Percentiles rank a stretch among this genome's conserved stretches.
Evolutionary conservation across 2,888 invertebrate species (phyloP).

Genomic region (Cistogaster globosa): DNA sequence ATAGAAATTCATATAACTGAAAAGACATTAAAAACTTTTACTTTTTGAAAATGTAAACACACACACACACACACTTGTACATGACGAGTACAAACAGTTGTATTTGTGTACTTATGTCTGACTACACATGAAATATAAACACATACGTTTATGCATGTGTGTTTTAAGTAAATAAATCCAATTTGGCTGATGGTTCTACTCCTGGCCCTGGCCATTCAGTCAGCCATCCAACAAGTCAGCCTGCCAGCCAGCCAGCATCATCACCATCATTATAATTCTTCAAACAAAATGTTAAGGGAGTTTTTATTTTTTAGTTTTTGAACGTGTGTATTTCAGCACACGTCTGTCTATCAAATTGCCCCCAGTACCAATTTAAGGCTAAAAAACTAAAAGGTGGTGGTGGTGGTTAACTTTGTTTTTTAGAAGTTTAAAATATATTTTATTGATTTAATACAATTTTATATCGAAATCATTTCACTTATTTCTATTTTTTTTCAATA

Average conservation of each 20-base stretch:
- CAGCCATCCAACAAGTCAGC: constrained; percentile 12
- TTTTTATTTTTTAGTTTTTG: neutral
- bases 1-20: constrained; percentile 6
- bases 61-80: neutral
- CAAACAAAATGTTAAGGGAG: constrained; percentile 29
- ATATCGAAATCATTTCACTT: constrained; percentile 52
- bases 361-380: constrained; percentile 20
- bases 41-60: constrained; percentile 36
- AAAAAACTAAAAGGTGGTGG: constrained; percentile 32
- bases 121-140: neutral
- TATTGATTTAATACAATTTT: constrained; percentile 60
- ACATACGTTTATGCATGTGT: constrained; percentile 16
- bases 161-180: constrained; percentile 60
- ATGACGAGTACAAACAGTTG: neutral
- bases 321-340: neutral
- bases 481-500: neutral
- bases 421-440: constrained; percentile 47
- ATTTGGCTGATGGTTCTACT: constrained; percentile 63
- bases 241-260: constrained; percentile 20
- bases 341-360: constrained; percentile 47
- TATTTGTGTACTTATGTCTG: neutral
- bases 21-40: constrained; percentile 57
- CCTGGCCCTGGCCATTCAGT: constrained; percentile 34
- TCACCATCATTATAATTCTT: constrained; percentile 41
- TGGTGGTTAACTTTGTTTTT: constrained; percentile 47